Conservation (phyloP, 1,140 invertebrate species). For the Armadillidium nasatum region DNA sequence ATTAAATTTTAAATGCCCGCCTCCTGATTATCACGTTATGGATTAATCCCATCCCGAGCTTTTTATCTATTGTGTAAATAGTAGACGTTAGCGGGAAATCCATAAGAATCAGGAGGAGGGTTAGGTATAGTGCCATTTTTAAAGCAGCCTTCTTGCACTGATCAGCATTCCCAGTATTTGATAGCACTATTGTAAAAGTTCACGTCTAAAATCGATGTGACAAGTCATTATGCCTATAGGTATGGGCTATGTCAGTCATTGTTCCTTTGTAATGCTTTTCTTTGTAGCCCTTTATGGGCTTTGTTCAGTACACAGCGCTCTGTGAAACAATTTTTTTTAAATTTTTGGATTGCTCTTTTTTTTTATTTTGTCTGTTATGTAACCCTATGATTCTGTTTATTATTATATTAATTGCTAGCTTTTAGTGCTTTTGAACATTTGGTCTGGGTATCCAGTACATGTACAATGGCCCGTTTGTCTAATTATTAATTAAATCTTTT, state of each 20-base stretch:
- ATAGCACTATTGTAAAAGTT: slow-evolving; percentile 41
- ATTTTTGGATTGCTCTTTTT: slow-evolving; percentile 42
- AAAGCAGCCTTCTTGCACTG: slow-evolving; percentile 35
- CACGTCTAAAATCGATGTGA: slow-evolving; percentile 43
- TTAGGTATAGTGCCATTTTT: slow-evolving; percentile 25
- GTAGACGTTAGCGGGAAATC: not conserved
- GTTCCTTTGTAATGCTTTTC: slow-evolving; percentile 40
- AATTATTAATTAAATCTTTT: slow-evolving; percentile 38
- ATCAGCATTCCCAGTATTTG: slow-evolving; percentile 41
- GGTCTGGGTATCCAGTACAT: slow-evolving; percentile 44
- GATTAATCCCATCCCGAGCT: not conserved
- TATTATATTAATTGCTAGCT: slow-evolving; percentile 44
- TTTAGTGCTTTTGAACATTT: slow-evolving; percentile 44
- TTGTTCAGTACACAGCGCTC: slow-evolving; percentile 39
- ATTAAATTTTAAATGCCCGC: not conserved
- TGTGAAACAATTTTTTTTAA: slow-evolving; percentile 35
- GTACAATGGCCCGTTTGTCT: slow-evolving; percentile 40
- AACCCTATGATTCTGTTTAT: slow-evolving; percentile 43
- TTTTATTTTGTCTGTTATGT: slow-evolving; percentile 41
- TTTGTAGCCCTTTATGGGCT: slow-evolving; percentile 30
- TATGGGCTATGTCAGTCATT: slow-evolving; percentile 42
- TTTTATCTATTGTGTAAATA: slow-evolving; percentile 9
- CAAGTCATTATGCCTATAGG: slow-evolving; percentile 30
- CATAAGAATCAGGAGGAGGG: slow-evolving; percentile 13
- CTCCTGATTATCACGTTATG: not conserved